These are phyloP conservation scores for Archaeoteleia sp. DNA, from an alignment of 2,888 invertebrate genomes.

Conservation along the genomic window DNA sequence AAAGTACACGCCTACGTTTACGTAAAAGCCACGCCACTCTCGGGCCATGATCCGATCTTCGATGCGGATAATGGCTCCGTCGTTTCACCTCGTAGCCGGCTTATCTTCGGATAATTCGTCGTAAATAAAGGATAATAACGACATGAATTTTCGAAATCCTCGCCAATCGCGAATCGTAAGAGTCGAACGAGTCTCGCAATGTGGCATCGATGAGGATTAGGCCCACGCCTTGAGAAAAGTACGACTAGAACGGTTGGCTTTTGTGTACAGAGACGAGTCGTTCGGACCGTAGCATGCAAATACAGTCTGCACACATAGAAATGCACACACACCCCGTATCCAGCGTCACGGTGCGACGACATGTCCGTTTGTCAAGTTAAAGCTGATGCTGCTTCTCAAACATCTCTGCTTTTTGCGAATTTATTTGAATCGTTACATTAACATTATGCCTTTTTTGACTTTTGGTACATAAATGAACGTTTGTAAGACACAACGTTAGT, in stretches of 20 bases:
- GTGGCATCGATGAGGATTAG: constrained; percentile 9
- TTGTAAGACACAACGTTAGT: no score
- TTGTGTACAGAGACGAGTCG: background rate
- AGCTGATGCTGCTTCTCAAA: background rate
- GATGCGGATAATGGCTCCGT: constrained; percentile 36
- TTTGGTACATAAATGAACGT: no score
- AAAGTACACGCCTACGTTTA: constrained; percentile 51
- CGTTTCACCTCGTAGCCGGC: background rate
- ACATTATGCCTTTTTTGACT: no score
- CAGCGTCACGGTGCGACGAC: background rate
- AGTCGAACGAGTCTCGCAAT: constrained; percentile 10
- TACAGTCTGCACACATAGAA: background rate
- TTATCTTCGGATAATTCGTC: constrained; percentile 38
- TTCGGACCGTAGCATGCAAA: background rate
- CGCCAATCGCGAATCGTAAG: constrained; percentile 10
- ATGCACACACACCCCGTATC: no score
- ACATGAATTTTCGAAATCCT: constrained; percentile 46
- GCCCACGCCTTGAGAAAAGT: constrained; percentile 5
- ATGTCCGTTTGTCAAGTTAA: background rate
- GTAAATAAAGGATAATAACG: constrained; percentile 53
- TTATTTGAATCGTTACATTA: no score
- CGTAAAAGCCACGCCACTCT: constrained; percentile 29
- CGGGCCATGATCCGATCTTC: constrained; percentile 35
- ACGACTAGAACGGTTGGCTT: background rate
- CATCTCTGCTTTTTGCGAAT: no score